Evolutionary conservation across 2,797 vertebrate species (phyloP).

Genomic region (Amblyopsis hoosieri): DNA sequence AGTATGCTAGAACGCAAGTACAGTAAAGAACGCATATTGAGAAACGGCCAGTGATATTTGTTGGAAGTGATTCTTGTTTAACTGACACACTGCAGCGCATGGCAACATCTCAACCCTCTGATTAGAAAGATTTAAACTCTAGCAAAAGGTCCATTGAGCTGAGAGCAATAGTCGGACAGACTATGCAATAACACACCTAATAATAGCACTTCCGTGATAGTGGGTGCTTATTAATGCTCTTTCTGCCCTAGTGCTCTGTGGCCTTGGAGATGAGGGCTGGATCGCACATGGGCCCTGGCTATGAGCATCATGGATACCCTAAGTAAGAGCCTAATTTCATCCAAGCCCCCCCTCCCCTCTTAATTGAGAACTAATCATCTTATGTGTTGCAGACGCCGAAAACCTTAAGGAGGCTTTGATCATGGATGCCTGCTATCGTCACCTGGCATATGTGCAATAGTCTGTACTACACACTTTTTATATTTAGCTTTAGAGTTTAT

Average conservation of each 20-base stretch:
- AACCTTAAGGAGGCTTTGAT: slow-evolving; percentile 78
- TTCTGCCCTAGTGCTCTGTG: slow-evolving; percentile 84
- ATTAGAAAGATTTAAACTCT: too few species aligned
- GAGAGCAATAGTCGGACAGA: too few species aligned
- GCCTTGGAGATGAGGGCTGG: slow-evolving; percentile 93
- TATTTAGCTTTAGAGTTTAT: slow-evolving; percentile 47
- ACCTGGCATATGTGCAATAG: slow-evolving; percentile 76
- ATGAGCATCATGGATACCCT: slow-evolving; percentile 86
- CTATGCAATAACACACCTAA: too few species aligned
- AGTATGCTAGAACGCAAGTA: too few species aligned
- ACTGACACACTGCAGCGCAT: too few species aligned
- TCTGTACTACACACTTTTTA: slow-evolving; percentile 47
- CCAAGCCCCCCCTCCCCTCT: not conserved
- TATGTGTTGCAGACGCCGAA: slow-evolving; percentile 84
- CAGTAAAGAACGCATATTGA: too few species aligned
- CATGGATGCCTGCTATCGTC: slow-evolving; percentile 37
- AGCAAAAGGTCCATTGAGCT: too few species aligned
- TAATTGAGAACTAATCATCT: not conserved
- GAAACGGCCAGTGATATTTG: too few species aligned
- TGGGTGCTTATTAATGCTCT: not conserved
- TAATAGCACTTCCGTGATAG: too few species aligned
- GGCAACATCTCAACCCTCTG: too few species aligned
- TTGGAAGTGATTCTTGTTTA: too few species aligned
- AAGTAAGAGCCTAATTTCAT: slow-evolving; percentile 80
- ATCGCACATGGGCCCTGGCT: slow-evolving; percentile 88